These are phyloP conservation scores for Myotis pilosus DNA, from an alignment of 2,797 vertebrate genomes.

Conservation along the genomic window DNA sequence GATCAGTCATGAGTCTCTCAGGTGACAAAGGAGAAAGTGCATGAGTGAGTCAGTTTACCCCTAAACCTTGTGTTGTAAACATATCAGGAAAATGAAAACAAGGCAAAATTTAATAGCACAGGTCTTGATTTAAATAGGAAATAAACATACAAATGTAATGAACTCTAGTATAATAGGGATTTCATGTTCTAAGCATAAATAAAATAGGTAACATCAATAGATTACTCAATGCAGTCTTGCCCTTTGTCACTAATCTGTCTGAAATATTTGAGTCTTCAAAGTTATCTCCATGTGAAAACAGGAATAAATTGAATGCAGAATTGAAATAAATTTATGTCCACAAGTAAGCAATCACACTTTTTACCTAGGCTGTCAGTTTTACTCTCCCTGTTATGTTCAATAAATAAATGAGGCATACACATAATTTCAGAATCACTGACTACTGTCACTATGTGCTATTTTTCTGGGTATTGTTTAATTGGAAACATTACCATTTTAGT, in stretches of 20 bases:
- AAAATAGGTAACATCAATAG: neutral
- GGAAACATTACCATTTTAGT: neutral
- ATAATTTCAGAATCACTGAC: neutral
- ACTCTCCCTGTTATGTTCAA: neutral
- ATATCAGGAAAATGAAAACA: neutral
- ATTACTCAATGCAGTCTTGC: neutral
- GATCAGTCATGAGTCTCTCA: neutral
- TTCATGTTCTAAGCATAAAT: conserved; percentile 39
- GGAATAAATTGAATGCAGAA: conserved; percentile 25
- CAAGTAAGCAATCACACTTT: conserved; percentile 15
- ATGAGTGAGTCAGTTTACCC: neutral
- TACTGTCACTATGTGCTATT: neutral
- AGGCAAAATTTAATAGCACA: neutral
- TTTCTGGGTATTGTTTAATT: conserved; percentile 23
- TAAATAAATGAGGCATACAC: neutral
- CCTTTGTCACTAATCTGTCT: neutral
- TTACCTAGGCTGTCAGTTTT: neutral
- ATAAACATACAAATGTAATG: conserved; percentile 9
- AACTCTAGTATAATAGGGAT: neutral
- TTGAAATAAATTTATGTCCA: neutral
- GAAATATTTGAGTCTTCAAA: conserved; percentile 37
- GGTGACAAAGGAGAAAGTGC: neutral
- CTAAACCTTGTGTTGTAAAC: neutral
- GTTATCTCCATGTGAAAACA: neutral
- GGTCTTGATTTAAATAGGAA: conserved; percentile 27